Percentiles rank a stretch among this genome's conserved stretches.
Conservation (phyloP, 2,113 vertebrate species). For the Pycnonotus jocosus region DNA sequence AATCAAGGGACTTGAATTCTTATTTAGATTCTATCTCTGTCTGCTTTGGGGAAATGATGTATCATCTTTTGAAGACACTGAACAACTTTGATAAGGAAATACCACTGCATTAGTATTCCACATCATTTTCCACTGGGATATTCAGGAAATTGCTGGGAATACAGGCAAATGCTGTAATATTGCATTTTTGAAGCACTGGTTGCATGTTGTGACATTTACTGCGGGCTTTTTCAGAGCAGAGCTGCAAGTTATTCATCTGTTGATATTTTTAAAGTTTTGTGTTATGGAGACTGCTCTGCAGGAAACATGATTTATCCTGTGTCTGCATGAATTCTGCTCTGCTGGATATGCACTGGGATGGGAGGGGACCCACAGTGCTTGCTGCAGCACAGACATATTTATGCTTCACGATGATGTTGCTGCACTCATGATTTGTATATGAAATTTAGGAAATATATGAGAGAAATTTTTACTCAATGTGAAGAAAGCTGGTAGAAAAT, state of each 20-base stretch:
- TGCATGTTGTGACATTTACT: neutral
- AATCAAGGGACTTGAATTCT: neutral
- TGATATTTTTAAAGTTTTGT: neutral
- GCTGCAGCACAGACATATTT: neutral
- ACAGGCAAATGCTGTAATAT: neutral
- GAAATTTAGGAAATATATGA: neutral
- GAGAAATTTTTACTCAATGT: neutral
- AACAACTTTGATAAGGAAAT: neutral
- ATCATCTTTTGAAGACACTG: neutral
- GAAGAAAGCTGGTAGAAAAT: neutral
- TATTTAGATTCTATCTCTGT: neutral
- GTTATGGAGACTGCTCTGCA: neutral
- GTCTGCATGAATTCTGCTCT: neutral
- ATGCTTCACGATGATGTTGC: neutral
- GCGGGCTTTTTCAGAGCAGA: neutral
- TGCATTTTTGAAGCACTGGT: neutral
- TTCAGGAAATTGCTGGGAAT: neutral
- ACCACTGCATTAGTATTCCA: fast-evolving
- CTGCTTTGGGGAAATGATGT: neutral
- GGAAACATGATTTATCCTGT: neutral
- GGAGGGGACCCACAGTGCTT: neutral
- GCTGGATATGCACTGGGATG: neutral
- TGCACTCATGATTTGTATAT: neutral
- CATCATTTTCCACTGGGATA: neutral
- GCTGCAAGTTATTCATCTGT: neutral